Base-by-base conservation (phyloP, 2,113 vertebrate species). In the Asarcornis scutulata region DNA sequence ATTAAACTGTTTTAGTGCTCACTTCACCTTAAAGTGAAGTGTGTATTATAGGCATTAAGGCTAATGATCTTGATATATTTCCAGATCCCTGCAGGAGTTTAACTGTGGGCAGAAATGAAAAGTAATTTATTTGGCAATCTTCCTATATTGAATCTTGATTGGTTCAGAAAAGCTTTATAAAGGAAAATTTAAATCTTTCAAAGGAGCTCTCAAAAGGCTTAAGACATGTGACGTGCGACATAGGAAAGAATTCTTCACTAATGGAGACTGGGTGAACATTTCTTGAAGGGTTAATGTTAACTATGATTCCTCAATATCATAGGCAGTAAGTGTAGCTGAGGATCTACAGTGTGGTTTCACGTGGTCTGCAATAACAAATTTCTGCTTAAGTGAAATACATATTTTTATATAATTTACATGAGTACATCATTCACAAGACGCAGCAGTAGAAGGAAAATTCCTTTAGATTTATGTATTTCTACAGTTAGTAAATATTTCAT, bases 41-140 rank as follows among this genome's bases (percentile, higher is more conserved):
- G 71, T 77, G 67, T 83, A 38, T 97, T 97, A 74, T 13, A 64
- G 79, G 79, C 89, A 96, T 96, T 96, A 96, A 90, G 87, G 64
- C 86, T 96, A 97, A 97, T 96, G 95, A 96, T 92, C 92, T 89
- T 96, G 96, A 93, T 96, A 42, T 83, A 94, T 95, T 96, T 96
- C 92, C 92, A 96, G 59, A 69, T 94, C 95, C 93, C 93, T 87
- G 71, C 77, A 89, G 93, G 94, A 94, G 72, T 93, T 93, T 59
- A 96, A 68, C 84, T 93, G 86, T 89, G 86, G 82, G 88, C 67
- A 96, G 94, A 95, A 96, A 92, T 92, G 93, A 96, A 94, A 95
- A 95, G 95, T 92, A 96, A 97, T 97, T 96, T 96, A 96, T 96
- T 92, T 95, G 93, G 73, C 91, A 92, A 44, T 96, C 66, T 95